Base-by-base conservation (phyloP, 2,113 vertebrate species). In the Menura novaehollandiae region DNA sequence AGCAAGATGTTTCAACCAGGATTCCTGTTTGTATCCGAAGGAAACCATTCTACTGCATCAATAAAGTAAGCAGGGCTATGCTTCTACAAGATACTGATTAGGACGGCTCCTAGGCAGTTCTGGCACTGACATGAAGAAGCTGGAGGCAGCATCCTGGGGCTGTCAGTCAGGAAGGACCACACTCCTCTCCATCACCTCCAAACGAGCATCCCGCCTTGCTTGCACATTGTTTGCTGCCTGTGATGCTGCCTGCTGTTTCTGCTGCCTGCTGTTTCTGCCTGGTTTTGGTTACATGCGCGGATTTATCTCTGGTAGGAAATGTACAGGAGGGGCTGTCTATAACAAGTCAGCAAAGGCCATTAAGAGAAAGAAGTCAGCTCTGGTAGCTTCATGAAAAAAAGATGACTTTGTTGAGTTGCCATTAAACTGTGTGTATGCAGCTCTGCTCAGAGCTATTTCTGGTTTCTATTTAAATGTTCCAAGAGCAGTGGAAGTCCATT, bases 401-500 rank as follows among this genome's bases (percentile, higher is more conserved):
- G 33, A 69, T 52, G 3, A 47, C 41, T 92, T 37, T 7, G n/a
- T 13, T 49, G 46, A 2, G 8, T 35, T 93, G 56, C 76, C n/a
- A 43, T 87, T 93, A 84, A 64, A 49, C 26, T 41, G 19, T 35
- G 23, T 55, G 49, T 14, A 59, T 30, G 19, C n/a, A 82, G 44
- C 13, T 44, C 60, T 49, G 21, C 67, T 53, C 44, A 72, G 58
- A 76, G 58, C 64, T 92, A 76, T 93, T 93, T 94, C 62, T 96
- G 69, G 41, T 96, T 93, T 95, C 77, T 87, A 47, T 93, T 92
- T 87, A 89, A 87, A 52, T 0, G 0, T 75, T 94, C 73, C 76
- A 87, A 81, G n/a, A 92, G 72, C 56, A 81, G 68, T 92, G 79
- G 92, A 97, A 96, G 56, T 71, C 82, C 64, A 88, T 89, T 89